These are phyloP conservation scores for Drusus annulatus DNA, from an alignment of 1,140 invertebrate species.

Conservation along the genomic window DNA sequence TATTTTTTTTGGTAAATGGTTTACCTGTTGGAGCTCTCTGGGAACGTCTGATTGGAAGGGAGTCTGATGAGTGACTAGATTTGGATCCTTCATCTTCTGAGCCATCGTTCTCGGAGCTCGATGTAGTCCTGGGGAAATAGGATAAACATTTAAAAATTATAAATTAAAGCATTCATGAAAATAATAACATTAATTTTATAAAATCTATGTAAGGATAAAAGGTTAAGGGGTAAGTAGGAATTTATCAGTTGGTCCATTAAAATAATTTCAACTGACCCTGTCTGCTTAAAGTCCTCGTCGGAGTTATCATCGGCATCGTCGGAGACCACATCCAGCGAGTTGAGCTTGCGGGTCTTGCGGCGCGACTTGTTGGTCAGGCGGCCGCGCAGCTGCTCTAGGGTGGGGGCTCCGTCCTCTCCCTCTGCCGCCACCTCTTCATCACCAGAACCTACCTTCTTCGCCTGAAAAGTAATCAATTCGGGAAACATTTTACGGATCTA, in stretches of 20 bases:
- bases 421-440: constrained; percentile 60
- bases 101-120: constrained; percentile 60
- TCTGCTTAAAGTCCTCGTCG: constrained; percentile 88
- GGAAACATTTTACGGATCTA: too few relatives aligned
- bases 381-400: constrained; percentile 69
- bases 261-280: constrained; percentile 61
- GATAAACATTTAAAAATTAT: too few relatives aligned
- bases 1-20: not conserved
- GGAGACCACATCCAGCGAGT: constrained; percentile 85
- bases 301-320: constrained; percentile 84
- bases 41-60: constrained; percentile 63
- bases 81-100: constrained; percentile 60
- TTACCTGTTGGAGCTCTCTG: constrained; percentile 54
- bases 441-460: constrained; percentile 10
- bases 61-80: constrained; percentile 64
- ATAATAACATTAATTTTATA: too few relatives aligned
- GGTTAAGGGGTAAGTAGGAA: too few relatives aligned
- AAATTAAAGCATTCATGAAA: not conserved
- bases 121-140: constrained; percentile 47
- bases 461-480: too few relatives aligned
- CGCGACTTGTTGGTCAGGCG: constrained; percentile 67
- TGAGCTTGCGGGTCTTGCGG: constrained; percentile 83
- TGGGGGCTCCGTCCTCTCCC: constrained; percentile 69
- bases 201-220: too few relatives aligned
- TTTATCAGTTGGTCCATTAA: too few relatives aligned